These are phyloP conservation scores for Siderastrea siderea DNA, from an alignment of 92 coral and sea anemone genomes.

Conservation along the genomic window DNA sequence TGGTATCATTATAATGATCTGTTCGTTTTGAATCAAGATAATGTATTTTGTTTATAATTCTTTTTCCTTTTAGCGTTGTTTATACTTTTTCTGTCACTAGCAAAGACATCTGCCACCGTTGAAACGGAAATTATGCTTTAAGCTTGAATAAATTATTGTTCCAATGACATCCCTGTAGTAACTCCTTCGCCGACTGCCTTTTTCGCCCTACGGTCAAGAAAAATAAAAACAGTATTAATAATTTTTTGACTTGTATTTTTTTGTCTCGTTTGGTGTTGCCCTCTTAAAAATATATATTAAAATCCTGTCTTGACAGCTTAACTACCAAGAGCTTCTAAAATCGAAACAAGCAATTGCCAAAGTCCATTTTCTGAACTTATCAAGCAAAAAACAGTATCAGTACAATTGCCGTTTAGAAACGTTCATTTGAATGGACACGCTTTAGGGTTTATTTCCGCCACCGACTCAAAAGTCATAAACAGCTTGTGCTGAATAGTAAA, in stretches of 20 bases:
- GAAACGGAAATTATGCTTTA: background rate
- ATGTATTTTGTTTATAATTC: constrained; percentile 3
- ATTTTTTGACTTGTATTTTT: background rate
- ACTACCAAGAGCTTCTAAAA: no score
- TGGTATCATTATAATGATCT: background rate
- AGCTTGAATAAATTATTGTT: constrained; percentile 13
- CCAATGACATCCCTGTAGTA: constrained; percentile 2
- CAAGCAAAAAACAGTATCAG: no score
- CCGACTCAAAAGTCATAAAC: no score
- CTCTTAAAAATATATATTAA: no score
- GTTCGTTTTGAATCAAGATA: constrained; percentile 10
- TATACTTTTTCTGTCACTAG: background rate
- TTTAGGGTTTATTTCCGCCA: no score
- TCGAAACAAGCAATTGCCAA: no score
- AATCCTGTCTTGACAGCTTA: no score
- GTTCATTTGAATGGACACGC: no score
- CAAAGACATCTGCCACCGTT: constrained; percentile 4
- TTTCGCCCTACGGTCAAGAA: constrained; percentile 17
- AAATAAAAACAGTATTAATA: background rate
- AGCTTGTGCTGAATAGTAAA: no score
- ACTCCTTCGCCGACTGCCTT: constrained; percentile 7
- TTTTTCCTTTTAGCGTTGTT: background rate
- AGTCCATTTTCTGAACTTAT: no score
- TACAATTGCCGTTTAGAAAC: no score
- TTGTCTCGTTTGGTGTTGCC: no score